Conservation (phyloP, 2,888 invertebrate genomes). For the Latheticus oryzae region DNA sequence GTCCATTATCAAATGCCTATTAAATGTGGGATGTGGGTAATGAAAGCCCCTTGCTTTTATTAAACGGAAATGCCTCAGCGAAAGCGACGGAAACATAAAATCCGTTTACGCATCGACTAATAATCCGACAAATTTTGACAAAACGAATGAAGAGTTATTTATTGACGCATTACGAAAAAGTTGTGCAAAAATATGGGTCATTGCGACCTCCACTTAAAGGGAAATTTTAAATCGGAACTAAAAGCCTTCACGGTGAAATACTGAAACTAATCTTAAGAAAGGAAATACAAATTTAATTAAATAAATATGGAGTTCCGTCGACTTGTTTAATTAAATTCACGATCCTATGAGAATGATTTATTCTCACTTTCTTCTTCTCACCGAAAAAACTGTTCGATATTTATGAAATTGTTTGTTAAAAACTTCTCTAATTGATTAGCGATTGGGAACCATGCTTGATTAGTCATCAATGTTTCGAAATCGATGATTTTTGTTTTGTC, state of each 20-base stretch:
- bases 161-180: constrained; percentile 1
- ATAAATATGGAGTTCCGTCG: constrained; percentile 8
- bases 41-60: too few species aligned
- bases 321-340: constrained; percentile 3
- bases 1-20: too few species aligned
- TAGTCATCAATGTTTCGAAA: constrained; percentile 9
- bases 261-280: constrained; percentile 3
- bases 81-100: constrained; percentile 27
- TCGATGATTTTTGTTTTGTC: constrained; percentile 6
- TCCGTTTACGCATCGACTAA: constrained; percentile 26
- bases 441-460: constrained; percentile 27
- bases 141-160: constrained; percentile 1
- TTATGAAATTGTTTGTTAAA: constrained; percentile 10
- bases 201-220: constrained; percentile 5
- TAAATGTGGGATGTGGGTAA: too few species aligned
- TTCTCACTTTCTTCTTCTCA: constrained; percentile 18
- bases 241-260: constrained; percentile 15
- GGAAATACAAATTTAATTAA: constrained; percentile 12
- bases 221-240: constrained; percentile 6
- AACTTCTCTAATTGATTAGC: constrained; percentile 17
- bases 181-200: background rate
- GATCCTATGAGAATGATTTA: too few species aligned
- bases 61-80: constrained; percentile 14
- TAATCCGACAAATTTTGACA: constrained; percentile 17
- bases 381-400: constrained; percentile 8